phyloP scores from a whole-genome alignment of 2,888 invertebrate genomes.

The Furcula furcula region DNA sequence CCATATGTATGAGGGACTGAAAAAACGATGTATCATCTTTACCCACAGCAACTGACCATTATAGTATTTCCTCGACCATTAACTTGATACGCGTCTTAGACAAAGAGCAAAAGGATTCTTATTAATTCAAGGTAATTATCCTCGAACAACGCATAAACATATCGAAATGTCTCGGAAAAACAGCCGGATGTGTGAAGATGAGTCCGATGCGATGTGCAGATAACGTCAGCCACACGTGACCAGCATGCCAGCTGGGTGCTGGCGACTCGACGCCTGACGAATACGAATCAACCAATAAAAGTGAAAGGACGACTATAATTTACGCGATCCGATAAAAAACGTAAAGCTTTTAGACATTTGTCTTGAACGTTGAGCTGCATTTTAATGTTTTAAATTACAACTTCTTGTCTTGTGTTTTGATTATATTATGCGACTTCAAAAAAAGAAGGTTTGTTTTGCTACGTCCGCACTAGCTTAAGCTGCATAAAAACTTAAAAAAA shows the following conservation, averaged over 20 bases:
- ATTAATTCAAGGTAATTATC: slow-evolving; percentile 1
- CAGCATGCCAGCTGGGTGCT: background rate
- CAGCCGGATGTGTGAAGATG: slow-evolving; percentile 2
- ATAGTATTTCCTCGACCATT: too few species aligned
- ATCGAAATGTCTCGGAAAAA: background rate
- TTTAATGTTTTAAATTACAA: too few species aligned
- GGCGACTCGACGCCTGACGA: background rate
- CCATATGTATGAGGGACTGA: too few species aligned
- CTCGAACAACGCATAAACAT: background rate
- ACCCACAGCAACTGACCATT: too few species aligned
- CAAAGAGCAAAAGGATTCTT: too few species aligned
- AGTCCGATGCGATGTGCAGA: background rate
- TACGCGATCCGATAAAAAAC: background rate
- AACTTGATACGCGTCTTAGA: too few species aligned
- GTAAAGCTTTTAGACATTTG: background rate
- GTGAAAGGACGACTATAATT: background rate
- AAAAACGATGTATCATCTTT: too few species aligned
- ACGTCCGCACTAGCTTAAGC: too few species aligned
- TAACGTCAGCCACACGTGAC: slow-evolving; percentile 1
- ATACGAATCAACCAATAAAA: background rate
- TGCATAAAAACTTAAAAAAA: too few species aligned
- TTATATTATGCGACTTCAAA: too few species aligned
- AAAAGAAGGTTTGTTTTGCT: too few species aligned
- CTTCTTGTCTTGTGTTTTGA: too few species aligned
- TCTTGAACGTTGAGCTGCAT: background rate